A percentile compares a stretch with the other conserved stretches of the same genome.
Evolutionary conservation across 2,113 vertebrate species (phyloP).

Genomic region (Prolemur simus): DNA sequence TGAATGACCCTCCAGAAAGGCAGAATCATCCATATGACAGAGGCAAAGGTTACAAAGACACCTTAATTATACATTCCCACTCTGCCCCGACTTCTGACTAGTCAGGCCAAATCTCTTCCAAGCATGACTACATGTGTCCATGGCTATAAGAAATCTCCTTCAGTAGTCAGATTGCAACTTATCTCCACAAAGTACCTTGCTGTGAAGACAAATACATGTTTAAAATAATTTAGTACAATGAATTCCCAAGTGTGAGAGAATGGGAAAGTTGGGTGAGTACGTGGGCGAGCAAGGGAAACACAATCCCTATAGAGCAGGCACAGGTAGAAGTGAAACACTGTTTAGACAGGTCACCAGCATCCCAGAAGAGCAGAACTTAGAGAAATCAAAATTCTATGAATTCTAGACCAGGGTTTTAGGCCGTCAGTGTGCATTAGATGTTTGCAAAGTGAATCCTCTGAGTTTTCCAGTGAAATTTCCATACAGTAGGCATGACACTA

Average conservation of each 20-base stretch:
- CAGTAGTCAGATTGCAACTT: background rate
- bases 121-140: background rate
- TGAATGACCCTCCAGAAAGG: constrained; percentile 21
- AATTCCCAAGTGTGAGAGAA: background rate
- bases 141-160: background rate
- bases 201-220: background rate
- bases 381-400: background rate
- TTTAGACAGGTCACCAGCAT: background rate
- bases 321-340: background rate
- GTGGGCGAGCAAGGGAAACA: background rate
- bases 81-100: background rate
- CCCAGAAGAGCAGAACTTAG: background rate
- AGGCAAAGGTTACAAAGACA: background rate
- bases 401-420: background rate
- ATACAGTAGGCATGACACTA: background rate
- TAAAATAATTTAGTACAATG: background rate
- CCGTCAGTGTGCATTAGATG: background rate
- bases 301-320: background rate
- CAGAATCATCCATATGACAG: background rate
- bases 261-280: background rate
- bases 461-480: background rate
- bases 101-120: constrained; percentile 24
- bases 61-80: background rate
- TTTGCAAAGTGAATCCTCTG: background rate
- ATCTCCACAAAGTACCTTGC: background rate